Conservation (phyloP, 2,888 invertebrate genomes). For the Chloromyia formosa region DNA sequence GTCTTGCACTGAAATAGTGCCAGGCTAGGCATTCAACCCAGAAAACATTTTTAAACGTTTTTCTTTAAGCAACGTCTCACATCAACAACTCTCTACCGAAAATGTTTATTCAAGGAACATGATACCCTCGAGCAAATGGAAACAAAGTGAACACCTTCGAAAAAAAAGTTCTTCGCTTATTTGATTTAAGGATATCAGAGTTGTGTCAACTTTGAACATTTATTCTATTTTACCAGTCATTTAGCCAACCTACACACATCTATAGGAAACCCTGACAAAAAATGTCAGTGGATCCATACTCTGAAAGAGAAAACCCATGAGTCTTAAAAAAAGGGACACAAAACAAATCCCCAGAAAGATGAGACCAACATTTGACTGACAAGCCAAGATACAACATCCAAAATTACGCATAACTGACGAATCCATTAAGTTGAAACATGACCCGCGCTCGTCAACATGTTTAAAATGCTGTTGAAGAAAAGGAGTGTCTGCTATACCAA, state of each 20-base stretch:
- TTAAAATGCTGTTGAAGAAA: not conserved
- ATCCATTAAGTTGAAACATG: slow-evolving; percentile 40
- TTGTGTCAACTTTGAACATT: slow-evolving; percentile 1
- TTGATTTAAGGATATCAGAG: not conserved
- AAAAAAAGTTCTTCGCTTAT: slow-evolving; percentile 4
- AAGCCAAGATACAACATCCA: not conserved
- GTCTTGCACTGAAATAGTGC: no score
- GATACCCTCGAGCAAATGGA: no score
- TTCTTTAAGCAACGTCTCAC: no score
- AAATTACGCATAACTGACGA: not conserved
- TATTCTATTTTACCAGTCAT: not conserved
- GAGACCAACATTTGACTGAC: not conserved
- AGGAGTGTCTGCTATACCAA: no score
- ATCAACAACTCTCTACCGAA: no score
- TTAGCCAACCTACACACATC: not conserved
- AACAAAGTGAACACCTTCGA: not conserved
- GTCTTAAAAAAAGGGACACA: no score
- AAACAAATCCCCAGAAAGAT: not conserved
- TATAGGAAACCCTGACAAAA: not conserved
- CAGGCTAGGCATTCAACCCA: no score
- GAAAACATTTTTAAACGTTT: no score
- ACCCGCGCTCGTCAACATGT: not conserved
- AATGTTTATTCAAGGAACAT: no score
- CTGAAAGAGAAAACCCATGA: not conserved
- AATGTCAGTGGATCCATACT: not conserved